Evolutionary conservation across 2,888 invertebrate species (phyloP).

Genomic region (Tipula vernalis): DNA sequence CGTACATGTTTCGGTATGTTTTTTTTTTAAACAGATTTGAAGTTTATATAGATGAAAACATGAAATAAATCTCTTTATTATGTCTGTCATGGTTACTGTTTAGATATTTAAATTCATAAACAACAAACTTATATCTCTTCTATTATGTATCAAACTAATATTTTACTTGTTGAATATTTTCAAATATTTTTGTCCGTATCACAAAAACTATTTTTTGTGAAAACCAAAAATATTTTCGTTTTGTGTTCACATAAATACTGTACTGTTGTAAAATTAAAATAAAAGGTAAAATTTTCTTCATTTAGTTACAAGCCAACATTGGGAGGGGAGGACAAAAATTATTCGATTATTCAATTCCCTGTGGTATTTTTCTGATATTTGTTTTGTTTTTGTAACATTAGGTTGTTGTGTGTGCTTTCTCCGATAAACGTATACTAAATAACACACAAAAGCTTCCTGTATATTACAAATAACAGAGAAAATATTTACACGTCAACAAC

Average conservation of each 20-base stretch:
- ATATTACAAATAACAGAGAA: neutral
- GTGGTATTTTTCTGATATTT: neutral
- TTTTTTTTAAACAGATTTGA: neutral
- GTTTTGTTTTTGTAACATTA: neutral
- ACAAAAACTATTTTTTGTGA: neutral
- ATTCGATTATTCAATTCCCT: neutral
- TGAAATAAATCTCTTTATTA: too few relatives aligned
- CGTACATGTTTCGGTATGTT: neutral
- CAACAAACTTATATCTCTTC: neutral
- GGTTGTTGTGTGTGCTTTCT: neutral
- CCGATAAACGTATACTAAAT: neutral
- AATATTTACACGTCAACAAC: slow-evolving; percentile 4
- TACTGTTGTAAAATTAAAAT: neutral
- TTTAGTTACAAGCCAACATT: neutral
- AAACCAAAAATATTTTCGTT: neutral
- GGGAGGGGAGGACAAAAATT: neutral
- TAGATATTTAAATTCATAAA: neutral
- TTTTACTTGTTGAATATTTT: neutral
- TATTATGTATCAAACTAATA: neutral
- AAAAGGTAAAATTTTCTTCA: neutral
- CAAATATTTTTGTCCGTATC: neutral
- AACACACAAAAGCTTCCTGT: neutral
- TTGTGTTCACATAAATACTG: neutral
- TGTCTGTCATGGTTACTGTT: neutral
- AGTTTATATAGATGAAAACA: neutral